Base-by-base conservation (phyloP, 1,140 invertebrate genomes). In the Anadara kagoshimensis region DNA sequence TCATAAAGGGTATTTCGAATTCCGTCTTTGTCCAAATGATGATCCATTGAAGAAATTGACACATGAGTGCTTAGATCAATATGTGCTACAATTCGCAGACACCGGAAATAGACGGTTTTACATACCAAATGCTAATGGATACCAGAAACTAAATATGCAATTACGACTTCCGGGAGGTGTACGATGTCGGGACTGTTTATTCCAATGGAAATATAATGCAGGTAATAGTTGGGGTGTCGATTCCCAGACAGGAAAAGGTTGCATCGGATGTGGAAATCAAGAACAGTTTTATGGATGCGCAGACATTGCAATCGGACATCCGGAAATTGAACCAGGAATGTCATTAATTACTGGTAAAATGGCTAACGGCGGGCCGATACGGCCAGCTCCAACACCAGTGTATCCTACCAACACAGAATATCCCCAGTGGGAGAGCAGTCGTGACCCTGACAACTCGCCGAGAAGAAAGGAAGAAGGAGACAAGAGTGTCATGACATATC, bases 1-100 rank as follows among this genome's bases (percentile, higher is more conserved):
- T 54, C 83, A 85, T 63, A 75, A 77, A 76, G 96, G 96, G 12
- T 96, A 93, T 87, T 97, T 97, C 82, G 94, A 97, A 84, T 97
- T 97, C 88, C 91, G 94, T 68, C 81, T 96, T 0, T 98, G 96
- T 84, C 92, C 94, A 0, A 91, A 92, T 84, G 91, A 91, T 49
- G 87, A 89, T 86, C 75, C 68, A 11, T 66, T 43, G 12, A 76
- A 72, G 26, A 36, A 64, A n/a, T 78, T 72, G 18, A 82, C 80
- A 16, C 78, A 81, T 26, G 72, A 74, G 12, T 87, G 86, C 68
- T 73, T 87, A 24, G 76, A 85, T 62, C 53, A 75, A 26, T 71
- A 83, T 65, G 67, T 78, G 0, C 68, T 87, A 12, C 36, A 67
- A 29, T 26, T 81, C 11, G 79, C 63, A 11, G 71, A 78, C 5